Percentiles rank a stretch among this genome's conserved stretches.
Conservation (phyloP, 1,140 invertebrate genomes). For the Tetraneura akinire region DNA sequence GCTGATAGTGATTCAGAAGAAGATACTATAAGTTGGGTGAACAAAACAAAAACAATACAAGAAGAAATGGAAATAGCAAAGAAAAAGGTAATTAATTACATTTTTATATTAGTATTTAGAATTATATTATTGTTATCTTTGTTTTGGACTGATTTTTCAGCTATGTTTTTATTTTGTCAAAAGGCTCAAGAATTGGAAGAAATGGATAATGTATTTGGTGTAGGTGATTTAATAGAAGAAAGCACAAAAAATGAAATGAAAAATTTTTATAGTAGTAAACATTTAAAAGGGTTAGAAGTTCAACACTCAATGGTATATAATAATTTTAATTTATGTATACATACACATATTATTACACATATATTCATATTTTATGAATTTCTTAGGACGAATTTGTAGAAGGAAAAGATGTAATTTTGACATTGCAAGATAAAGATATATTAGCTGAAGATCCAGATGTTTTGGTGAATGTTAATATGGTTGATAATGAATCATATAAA, state of each 20-base stretch:
- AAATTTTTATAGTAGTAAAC: constrained; percentile 67
- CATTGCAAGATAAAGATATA: constrained; percentile 90
- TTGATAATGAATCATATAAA: constrained; percentile 89
- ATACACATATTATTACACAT: not conserved
- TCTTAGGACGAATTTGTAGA: constrained; percentile 73
- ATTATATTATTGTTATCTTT: constrained; percentile 50
- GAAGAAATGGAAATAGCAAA: constrained; percentile 84
- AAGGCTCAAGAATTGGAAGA: constrained; percentile 91
- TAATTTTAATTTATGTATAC: too few species aligned
- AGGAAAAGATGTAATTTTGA: constrained; percentile 84
- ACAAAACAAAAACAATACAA: constrained; percentile 74
- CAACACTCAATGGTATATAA: constrained; percentile 62
- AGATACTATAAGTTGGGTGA: constrained; percentile 76
- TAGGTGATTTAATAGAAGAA: constrained; percentile 78
- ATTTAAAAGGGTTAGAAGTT: constrained; percentile 74
- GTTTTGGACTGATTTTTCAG: constrained; percentile 51
- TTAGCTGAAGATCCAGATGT: constrained; percentile 87
- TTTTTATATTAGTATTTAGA: constrained; percentile 39
- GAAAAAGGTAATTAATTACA: constrained; percentile 68
- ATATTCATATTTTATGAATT: not conserved
- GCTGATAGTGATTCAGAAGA: constrained; percentile 75
- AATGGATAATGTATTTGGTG: constrained; percentile 92
- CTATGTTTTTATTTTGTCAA: constrained; percentile 53
- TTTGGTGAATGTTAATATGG: constrained; percentile 93
- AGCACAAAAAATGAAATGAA: constrained; percentile 69